Conservation (phyloP, 2,888 invertebrate species). For the Orgyia antiqua region DNA sequence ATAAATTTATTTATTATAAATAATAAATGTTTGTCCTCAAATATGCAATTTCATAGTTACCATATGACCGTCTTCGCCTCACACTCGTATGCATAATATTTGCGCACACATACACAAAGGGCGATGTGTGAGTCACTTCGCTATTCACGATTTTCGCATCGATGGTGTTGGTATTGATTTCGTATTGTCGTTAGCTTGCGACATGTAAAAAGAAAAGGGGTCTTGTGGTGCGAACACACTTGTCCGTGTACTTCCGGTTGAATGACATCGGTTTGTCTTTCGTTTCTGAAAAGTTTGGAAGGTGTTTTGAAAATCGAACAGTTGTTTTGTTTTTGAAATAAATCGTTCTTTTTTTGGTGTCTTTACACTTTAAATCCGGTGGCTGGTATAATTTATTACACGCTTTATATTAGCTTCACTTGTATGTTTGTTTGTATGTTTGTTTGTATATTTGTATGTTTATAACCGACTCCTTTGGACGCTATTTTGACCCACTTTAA, state of each 20-base stretch:
- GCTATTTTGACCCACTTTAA: too few species aligned
- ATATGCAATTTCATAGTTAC: constrained; percentile 38
- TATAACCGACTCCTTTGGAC: too few species aligned
- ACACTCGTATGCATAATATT: constrained; percentile 72
- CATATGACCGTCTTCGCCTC: constrained; percentile 58
- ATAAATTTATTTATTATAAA: too few species aligned
- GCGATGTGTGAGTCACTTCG: constrained; percentile 41
- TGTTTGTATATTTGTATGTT: too few species aligned
- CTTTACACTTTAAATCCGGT: too few species aligned
- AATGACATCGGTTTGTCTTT: constrained; percentile 7
- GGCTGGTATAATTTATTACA: too few species aligned
- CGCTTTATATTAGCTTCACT: too few species aligned
- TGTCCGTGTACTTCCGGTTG: constrained; percentile 9
- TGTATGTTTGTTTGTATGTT: too few species aligned
- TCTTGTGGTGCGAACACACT: constrained; percentile 52
- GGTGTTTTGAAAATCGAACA: background rate
- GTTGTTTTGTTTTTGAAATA: too few species aligned
- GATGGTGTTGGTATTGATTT: constrained; percentile 78
- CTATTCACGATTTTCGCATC: constrained; percentile 76
- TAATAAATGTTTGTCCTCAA: constrained; percentile 1
- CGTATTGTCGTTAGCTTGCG: constrained; percentile 76
- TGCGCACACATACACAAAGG: constrained; percentile 43
- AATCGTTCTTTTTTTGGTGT: too few species aligned
- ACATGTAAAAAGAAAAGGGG: constrained; percentile 76
- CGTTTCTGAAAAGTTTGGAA: background rate